A percentile compares a stretch with the other conserved stretches of the same genome.
These are phyloP conservation scores for Lota lota DNA, from an alignment of 2,113 vertebrate genomes.

Conservation along the genomic window DNA sequence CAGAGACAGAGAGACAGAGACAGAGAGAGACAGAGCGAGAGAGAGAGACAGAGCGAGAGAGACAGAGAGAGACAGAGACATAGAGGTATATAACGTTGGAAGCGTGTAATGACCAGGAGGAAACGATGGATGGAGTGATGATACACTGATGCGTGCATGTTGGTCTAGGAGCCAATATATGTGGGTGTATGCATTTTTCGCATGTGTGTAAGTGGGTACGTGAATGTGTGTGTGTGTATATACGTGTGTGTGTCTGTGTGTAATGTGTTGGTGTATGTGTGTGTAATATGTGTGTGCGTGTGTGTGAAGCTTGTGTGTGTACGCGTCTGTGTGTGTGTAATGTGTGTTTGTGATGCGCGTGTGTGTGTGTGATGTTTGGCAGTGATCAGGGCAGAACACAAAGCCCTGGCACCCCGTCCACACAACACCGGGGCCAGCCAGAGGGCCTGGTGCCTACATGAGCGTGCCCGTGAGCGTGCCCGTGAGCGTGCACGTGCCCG, in stretches of 20 bases:
- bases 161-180: conserved; percentile 7
- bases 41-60: background rate
- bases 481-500: background rate
- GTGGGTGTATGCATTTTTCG: background rate
- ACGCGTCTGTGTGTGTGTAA: background rate
- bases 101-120: background rate
- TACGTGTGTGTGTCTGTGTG: conserved; percentile 8
- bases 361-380: conserved; percentile 37
- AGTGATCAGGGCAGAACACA: conserved; percentile 55
- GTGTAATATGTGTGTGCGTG: background rate
- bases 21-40: background rate
- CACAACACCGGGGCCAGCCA: conserved; percentile 55
- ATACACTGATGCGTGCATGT: background rate
- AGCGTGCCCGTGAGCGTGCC: background rate
- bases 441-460: conserved; percentile 35
- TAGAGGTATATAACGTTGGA: conserved; percentile 14
- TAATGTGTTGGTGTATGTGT: background rate
- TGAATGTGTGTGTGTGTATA: background rate
- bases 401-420: conserved; percentile 66
- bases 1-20: background rate
- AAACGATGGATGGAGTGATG: background rate
- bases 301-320: background rate
- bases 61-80: conserved; percentile 7
- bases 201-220: background rate
- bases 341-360: background rate